Base-by-base conservation (phyloP, 2,888 invertebrate species). In the Drosophila birchii region DNA sequence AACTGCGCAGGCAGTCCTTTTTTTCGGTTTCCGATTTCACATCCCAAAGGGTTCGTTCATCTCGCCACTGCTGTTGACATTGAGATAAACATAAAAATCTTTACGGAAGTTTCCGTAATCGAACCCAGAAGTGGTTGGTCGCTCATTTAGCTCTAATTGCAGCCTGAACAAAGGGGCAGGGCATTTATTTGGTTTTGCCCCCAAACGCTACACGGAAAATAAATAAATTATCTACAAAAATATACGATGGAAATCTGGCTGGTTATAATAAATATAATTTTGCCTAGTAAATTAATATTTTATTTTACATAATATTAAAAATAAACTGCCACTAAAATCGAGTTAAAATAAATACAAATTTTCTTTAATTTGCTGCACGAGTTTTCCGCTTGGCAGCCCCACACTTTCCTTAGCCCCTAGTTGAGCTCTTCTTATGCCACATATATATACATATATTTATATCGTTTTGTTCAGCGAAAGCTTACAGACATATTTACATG, bases 41-140 rank as follows among this genome's bases (percentile, higher is more conserved):
- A 47, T 72, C 56, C 70, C 68, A 73, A 73, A 82, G 81, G 81
- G 84, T 85, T 85, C 84, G 80, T 85, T 85, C 89, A 85, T 85
- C 84, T 87, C 47, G 79, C 43, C 72, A 45, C 54, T 51, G 39
- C 64, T 76, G 87, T 75, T 85, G 84, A 82, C 84, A 85, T 85
- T 85, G 84, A 85, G 78, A 76, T 71, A 41, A 68, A 41, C 67
- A 72, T 58, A 59, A 59, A 71, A 69, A 80, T 64, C 44, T 77
- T 55, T 80, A 71, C 88, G 85, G 88, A 87, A 89, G 85, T 82
- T 61, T 54, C 61, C 55, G 56, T 43, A 54, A 45, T 56, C 55
- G 49, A 57, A 68, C 41, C 69, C 69, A 58, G 55, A 57, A 58
- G 72, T 39, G 55, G 62, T 70, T 63, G 49, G 36, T 57, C 55